phyloP scores from a whole-genome alignment of 2,888 invertebrate species.

The Zygaena filipendulae region DNA sequence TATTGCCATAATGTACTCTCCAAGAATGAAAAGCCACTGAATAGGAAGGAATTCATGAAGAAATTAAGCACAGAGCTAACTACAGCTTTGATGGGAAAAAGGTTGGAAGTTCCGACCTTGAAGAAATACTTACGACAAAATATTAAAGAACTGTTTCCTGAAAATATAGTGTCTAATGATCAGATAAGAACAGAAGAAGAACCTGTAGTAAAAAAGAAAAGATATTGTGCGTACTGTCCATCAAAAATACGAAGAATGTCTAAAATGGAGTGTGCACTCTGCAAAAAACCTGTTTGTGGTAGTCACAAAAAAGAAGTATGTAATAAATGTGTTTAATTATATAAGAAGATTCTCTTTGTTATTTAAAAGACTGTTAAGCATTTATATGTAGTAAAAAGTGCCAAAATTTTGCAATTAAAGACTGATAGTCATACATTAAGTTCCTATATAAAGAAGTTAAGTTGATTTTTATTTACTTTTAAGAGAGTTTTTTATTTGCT shows the following conservation, averaged over 20 bases:
- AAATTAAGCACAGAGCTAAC: conserved; percentile 8
- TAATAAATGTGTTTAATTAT: too few species aligned
- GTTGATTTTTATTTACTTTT: too few species aligned
- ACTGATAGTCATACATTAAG: too few species aligned
- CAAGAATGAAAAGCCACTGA: conserved; percentile 7
- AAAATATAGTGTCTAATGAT: not conserved
- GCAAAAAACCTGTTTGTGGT: too few species aligned
- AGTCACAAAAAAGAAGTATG: too few species aligned
- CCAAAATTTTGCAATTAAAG: too few species aligned
- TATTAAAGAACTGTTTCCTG: not conserved
- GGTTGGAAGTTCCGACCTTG: conserved; percentile 7
- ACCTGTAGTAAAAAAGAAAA: not conserved
- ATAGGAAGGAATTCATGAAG: conserved; percentile 8
- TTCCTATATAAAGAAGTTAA: too few species aligned
- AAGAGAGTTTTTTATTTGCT: too few species aligned
- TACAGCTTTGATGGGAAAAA: conserved; percentile 6
- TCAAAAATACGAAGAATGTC: conserved; percentile 1
- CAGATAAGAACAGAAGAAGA: not conserved
- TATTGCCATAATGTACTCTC: conserved; percentile 9
- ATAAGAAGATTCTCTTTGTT: too few species aligned
- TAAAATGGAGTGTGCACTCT: conserved; percentile 1
- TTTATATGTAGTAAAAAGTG: too few species aligned
- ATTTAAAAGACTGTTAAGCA: too few species aligned
- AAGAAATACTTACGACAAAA: conserved; percentile 1
- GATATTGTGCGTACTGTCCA: conserved; percentile 5